Evolutionary conservation across 2,888 invertebrate genomes (phyloP).

Genomic region (Agonopterix arenella): DNA sequence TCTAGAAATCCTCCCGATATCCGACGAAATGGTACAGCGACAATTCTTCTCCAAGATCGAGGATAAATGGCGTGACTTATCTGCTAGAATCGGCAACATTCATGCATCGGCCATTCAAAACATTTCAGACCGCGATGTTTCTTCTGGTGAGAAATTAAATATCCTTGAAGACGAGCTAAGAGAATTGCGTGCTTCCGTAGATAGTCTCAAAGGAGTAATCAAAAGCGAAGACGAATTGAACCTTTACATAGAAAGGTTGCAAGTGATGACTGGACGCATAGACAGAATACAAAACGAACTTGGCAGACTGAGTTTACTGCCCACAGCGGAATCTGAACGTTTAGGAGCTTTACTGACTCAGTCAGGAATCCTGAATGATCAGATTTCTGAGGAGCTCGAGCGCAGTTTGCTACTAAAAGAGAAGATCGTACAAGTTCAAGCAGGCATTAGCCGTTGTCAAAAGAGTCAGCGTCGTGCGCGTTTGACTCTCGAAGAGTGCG

Average conservation of each 20-base stretch:
- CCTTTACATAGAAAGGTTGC: conserved; percentile 87
- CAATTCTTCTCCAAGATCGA: conserved; percentile 87
- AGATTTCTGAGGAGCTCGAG: conserved; percentile 87
- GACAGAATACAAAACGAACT: conserved; percentile 88
- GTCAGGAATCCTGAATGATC: conserved; percentile 83
- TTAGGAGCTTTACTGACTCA: conserved; percentile 83
- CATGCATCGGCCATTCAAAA: conserved; percentile 82
- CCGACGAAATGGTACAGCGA: conserved; percentile 89
- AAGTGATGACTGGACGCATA: conserved; percentile 85
- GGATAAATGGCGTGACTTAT: conserved; percentile 84
- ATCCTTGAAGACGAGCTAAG: conserved; percentile 86
- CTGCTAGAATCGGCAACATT: conserved; percentile 79
- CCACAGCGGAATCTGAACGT: conserved; percentile 86
- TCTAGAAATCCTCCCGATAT: conserved; percentile 86
- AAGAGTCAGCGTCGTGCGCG: conserved; percentile 81
- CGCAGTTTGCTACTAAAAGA: conserved; percentile 85
- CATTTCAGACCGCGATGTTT: conserved; percentile 84
- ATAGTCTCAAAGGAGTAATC: conserved; percentile 85
- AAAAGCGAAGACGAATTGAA: conserved; percentile 90
- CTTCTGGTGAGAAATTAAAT: conserved; percentile 84
- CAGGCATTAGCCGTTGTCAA: conserved; percentile 82
- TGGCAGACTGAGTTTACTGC: conserved; percentile 84
- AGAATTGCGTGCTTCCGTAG: conserved; percentile 82
- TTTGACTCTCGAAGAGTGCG: conserved; percentile 83
- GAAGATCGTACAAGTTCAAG: conserved; percentile 83